phyloP scores from a whole-genome alignment of 92 coral and sea anemone genomes.

The Isaurus tuberculatus region DNA sequence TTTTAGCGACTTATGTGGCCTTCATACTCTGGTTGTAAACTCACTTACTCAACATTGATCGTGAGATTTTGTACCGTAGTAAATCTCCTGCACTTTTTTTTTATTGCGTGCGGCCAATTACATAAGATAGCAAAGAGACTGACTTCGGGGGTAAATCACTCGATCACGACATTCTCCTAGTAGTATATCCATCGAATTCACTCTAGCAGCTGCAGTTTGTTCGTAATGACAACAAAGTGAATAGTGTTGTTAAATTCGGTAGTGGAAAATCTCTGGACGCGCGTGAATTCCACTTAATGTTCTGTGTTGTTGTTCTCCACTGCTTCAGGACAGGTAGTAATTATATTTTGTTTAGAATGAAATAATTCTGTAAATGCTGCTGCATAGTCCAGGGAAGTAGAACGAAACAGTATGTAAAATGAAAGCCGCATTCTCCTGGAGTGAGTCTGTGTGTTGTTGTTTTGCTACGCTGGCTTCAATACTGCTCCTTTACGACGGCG shows the following conservation, averaged over 20 bases:
- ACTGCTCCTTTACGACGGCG: slow-evolving; percentile 24
- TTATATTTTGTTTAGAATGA: slow-evolving; percentile 15
- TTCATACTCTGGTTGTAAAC: background rate
- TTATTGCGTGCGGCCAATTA: slow-evolving; percentile 11
- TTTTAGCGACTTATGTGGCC: background rate
- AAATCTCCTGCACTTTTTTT: background rate
- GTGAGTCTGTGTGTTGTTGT: slow-evolving; percentile 32
- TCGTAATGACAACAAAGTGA: slow-evolving; percentile 28
- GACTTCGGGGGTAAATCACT: background rate
- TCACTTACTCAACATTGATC: background rate
- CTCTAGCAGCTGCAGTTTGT: slow-evolving; percentile 31
- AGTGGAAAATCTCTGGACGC: slow-evolving; percentile 12
- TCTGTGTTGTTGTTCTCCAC: background rate
- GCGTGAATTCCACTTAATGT: slow-evolving; percentile 13
- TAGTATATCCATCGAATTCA: slow-evolving; percentile 10
- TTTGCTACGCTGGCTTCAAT: slow-evolving; percentile 17
- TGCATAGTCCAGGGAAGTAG: slow-evolving; percentile 10
- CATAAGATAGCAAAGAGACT: background rate
- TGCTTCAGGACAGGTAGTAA: background rate
- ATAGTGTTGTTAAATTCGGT: slow-evolving; percentile 32
- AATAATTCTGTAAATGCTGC: slow-evolving; percentile 4
- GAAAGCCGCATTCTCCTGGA: slow-evolving; percentile 9
- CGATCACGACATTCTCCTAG: slow-evolving; percentile 28
- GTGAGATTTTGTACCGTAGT: background rate
- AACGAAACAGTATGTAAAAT: background rate